These are phyloP conservation scores for Strigamia maritima DNA, from an alignment of 2,888 invertebrate species.

Conservation along the genomic window DNA sequence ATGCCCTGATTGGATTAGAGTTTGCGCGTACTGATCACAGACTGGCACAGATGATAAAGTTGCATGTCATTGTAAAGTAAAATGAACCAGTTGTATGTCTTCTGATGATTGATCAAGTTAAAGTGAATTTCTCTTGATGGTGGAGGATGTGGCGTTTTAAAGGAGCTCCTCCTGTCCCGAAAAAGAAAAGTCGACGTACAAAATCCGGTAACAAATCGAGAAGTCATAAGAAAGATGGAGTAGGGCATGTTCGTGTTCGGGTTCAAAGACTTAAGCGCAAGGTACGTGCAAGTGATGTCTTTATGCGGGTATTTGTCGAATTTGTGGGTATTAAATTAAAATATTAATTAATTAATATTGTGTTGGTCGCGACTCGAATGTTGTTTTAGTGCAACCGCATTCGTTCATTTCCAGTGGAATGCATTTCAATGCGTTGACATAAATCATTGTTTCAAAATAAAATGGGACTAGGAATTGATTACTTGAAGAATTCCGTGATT, in stretches of 20 bases:
- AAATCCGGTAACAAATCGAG: not conserved
- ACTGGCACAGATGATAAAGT: not conserved
- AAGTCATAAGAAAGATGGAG: not conserved
- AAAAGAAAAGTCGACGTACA: not conserved
- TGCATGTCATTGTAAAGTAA: constrained; percentile 9
- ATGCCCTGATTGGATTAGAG: not conserved
- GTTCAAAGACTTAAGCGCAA: not conserved
- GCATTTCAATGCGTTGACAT: constrained; percentile 5
- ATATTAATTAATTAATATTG: not conserved
- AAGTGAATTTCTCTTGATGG: not conserved
- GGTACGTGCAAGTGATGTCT: not conserved
- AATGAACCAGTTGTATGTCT: constrained; percentile 2
- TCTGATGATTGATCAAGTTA: constrained; percentile 7
- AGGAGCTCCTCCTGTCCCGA: not conserved
- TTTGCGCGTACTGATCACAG: not conserved
- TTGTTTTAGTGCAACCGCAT: not conserved
- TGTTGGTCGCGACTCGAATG: not conserved
- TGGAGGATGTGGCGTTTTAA: not conserved
- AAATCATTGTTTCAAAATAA: not conserved
- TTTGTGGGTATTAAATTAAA: not conserved
- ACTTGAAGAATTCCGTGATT: not conserved
- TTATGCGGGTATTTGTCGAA: no score
- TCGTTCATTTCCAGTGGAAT: not conserved
- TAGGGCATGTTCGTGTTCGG: not conserved
- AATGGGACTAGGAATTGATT: not conserved